Evolutionary conservation across 2,113 vertebrate genomes (phyloP).

Genomic region (Fregetta grallaria): DNA sequence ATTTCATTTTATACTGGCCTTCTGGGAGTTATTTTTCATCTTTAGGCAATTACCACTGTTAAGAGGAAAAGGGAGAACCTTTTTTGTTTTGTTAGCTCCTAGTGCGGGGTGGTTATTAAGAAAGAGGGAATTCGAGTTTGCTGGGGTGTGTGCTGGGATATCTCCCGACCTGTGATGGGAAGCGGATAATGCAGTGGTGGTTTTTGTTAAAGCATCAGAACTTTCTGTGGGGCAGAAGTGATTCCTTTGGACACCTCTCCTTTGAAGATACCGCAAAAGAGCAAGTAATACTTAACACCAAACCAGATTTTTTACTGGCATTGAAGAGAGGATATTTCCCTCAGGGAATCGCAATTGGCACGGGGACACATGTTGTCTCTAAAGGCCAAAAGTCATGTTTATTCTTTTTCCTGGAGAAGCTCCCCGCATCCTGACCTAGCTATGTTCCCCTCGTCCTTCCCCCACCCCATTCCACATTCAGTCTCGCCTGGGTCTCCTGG

Average conservation of each 20-base stretch:
- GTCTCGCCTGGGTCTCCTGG: neutral
- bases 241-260: neutral
- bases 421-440: neutral
- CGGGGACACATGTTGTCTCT: neutral
- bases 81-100: neutral
- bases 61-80: neutral
- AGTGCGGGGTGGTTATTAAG: neutral
- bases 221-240: neutral
- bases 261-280: neutral
- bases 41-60: neutral
- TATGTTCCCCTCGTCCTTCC: neutral
- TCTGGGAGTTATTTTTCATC: slow-evolving; percentile 27
- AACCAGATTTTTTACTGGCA: neutral
- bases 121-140: neutral
- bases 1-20: neutral
- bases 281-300: neutral
- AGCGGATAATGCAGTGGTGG: too few relatives aligned
- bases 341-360: neutral
- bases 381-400: neutral
- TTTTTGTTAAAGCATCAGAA: neutral
- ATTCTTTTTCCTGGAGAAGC: neutral
- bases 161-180: neutral
- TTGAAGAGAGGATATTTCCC: neutral
- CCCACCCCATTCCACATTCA: neutral
- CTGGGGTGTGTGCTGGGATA: neutral